Conservation (phyloP, 1,140 invertebrate genomes). For the Temnothorax longispinosus region DNA sequence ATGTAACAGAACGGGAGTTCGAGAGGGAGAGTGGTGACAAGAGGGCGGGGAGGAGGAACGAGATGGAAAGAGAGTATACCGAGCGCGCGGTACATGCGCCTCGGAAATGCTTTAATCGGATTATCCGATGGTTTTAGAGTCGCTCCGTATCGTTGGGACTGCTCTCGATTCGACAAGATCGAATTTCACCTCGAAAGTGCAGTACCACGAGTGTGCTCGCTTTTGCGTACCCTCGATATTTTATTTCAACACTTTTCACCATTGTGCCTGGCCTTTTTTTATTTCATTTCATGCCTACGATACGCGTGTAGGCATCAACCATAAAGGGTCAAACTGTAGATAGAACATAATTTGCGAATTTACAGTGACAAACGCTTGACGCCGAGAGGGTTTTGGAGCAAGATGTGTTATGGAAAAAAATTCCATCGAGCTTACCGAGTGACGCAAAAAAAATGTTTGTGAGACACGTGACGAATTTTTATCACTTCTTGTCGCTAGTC, state of each 20-base stretch:
- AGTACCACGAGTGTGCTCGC: background rate
- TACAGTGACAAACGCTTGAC: background rate
- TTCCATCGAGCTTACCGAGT: background rate
- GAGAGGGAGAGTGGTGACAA: background rate
- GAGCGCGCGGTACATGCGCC: conserved; percentile 71
- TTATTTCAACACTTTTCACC: conserved; percentile 39
- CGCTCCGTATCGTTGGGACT: conserved; percentile 55
- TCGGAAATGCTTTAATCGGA: conserved; percentile 80
- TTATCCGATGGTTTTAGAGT: conserved; percentile 79
- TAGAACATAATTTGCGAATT: background rate
- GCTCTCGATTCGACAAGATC: conserved; percentile 61
- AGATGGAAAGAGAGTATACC: conserved; percentile 51
- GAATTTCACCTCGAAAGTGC: conserved; percentile 66
- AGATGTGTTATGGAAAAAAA: background rate
- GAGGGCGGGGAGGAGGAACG: background rate
- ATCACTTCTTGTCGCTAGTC: conserved; percentile 16
- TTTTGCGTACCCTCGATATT: background rate
- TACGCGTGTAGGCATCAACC: background rate
- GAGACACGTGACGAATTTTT: conserved; percentile 42
- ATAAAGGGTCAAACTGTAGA: background rate
- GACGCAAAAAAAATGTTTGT: conserved; percentile 9
- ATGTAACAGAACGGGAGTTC: background rate
- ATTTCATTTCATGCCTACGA: background rate
- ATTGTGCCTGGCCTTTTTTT: conserved; percentile 9
- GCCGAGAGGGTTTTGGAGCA: background rate